phyloP scores from a whole-genome alignment of 2,888 invertebrate genomes.

The Pheosia tremula region DNA sequence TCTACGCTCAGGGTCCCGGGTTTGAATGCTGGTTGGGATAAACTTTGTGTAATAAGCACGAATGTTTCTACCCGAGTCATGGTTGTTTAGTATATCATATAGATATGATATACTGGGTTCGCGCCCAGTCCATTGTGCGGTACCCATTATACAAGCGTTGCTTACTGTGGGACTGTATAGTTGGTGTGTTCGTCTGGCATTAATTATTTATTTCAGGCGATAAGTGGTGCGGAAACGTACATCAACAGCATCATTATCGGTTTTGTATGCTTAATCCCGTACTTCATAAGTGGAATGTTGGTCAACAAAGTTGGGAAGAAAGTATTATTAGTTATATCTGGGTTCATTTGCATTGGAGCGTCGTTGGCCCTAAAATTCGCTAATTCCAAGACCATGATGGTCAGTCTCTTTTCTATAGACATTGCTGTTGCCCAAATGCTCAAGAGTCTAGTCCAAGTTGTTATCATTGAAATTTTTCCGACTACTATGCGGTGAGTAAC shows the following conservation, averaged over 20 bases:
- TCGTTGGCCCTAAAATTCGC: constrained; percentile 56
- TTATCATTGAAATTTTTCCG: constrained; percentile 56
- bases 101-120: too few species aligned
- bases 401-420: constrained; percentile 54
- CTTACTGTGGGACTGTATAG: too few species aligned
- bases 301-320: constrained; percentile 61
- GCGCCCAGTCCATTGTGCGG: too few species aligned
- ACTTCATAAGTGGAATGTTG: constrained; percentile 47
- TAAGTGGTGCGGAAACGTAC: constrained; percentile 54
- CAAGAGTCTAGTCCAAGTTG: constrained; percentile 51
- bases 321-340: constrained; percentile 41
- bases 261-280: constrained; percentile 43
- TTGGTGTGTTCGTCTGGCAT: too few species aligned
- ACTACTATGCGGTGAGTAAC: constrained; percentile 55
- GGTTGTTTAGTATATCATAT: too few species aligned
- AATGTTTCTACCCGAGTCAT: too few species aligned
- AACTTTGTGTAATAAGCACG: too few species aligned
- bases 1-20: too few species aligned
- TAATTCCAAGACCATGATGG: constrained; percentile 50
- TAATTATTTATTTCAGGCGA: constrained; percentile 38
- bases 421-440: constrained; percentile 53
- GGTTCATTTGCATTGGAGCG: constrained; percentile 35
- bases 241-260: constrained; percentile 58
- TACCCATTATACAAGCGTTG: too few species aligned
- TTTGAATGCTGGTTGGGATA: too few species aligned